These are phyloP conservation scores for Nemotelus pantherinus DNA, from an alignment of 2,888 invertebrate species.

Conservation along the genomic window DNA sequence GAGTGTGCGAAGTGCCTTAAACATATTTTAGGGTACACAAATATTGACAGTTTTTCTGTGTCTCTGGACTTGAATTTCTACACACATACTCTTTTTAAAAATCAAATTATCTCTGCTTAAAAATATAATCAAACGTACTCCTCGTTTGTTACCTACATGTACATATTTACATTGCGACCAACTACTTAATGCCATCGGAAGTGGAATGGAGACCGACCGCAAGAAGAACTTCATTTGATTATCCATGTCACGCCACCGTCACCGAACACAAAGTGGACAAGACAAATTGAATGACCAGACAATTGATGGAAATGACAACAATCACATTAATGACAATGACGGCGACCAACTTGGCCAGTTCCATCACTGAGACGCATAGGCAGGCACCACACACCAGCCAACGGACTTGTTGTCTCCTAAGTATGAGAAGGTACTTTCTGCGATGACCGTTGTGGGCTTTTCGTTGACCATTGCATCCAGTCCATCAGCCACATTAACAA, in stretches of 20 bases:
- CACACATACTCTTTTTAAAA: no score
- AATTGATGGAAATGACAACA: conserved; percentile 39
- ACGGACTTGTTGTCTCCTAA: no score
- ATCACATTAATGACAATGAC: conserved; percentile 26
- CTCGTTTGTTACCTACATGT: no score
- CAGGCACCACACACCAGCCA: no score
- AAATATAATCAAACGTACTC: no score
- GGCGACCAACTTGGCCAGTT: conserved; percentile 1
- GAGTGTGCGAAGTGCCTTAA: no score
- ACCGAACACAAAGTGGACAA: conserved; percentile 10
- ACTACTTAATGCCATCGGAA: background rate
- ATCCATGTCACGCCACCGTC: conserved; percentile 27
- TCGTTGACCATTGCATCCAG: background rate
- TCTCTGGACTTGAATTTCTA: no score
- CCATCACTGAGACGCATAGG: background rate
- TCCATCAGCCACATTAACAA: conserved; percentile 30
- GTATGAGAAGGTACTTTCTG: background rate
- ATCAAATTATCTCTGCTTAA: no score
- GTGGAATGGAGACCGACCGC: conserved; percentile 28
- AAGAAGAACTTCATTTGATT: conserved; percentile 29
- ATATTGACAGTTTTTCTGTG: no score
- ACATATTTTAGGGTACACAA: no score
- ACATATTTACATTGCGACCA: no score
- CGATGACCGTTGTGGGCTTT: conserved; percentile 26
- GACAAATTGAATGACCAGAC: conserved; percentile 36